Evolutionary conservation across 2,888 invertebrate genomes (phyloP).

Genomic region (Apodemia zela): DNA sequence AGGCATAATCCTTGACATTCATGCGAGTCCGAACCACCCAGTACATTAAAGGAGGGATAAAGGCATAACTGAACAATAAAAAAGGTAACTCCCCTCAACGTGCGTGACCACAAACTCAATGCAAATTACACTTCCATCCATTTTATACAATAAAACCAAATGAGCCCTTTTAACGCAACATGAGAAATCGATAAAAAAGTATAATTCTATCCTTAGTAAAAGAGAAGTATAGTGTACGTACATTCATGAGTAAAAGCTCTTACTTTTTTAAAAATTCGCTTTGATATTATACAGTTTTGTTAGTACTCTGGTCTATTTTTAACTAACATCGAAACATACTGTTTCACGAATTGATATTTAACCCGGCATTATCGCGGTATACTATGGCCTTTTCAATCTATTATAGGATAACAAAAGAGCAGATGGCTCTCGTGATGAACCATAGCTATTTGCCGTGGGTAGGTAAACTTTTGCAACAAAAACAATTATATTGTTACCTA

Average conservation of each 20-base stretch:
- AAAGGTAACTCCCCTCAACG: conserved; percentile 56
- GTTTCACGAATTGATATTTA: no score
- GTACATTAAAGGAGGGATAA: conserved; percentile 57
- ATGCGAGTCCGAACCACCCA: conserved; percentile 44
- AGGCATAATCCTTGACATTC: conserved; percentile 31
- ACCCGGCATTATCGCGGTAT: no score
- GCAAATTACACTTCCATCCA: conserved; percentile 76
- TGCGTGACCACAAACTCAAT: conserved; percentile 75
- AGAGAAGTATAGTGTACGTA: background rate
- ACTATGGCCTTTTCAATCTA: no score
- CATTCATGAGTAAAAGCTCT: background rate
- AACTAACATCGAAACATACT: no score
- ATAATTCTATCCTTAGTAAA: conserved; percentile 37
- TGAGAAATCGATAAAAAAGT: conserved; percentile 69
- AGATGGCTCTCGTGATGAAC: no score
- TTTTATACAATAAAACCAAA: conserved; percentile 76
- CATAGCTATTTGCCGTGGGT: no score
- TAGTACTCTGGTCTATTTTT: no score
- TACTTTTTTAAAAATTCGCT: no score
- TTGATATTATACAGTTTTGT: no score
- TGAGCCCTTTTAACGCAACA: conserved; percentile 77
- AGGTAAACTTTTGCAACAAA: no score
- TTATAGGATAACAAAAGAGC: no score
- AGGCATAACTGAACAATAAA: conserved; percentile 65
- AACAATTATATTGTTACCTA: no score